Evolutionary conservation across 2,888 invertebrate species (phyloP), one percentile per base, ranked within the genome.

Genomic region (Nebria brevicollis): DNA sequence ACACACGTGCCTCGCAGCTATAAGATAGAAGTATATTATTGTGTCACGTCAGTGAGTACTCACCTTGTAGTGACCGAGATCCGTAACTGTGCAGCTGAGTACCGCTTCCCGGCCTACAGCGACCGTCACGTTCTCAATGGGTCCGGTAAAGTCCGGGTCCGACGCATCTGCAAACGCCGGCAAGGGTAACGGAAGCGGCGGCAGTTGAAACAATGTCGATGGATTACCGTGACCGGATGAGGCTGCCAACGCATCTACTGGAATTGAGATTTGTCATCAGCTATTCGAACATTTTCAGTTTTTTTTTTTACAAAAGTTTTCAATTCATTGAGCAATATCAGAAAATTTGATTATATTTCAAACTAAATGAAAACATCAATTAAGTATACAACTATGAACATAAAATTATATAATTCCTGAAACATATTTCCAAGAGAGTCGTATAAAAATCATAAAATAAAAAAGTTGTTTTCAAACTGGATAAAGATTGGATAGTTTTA

Each of bases 21-120:
- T 34, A 34, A 34, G 34, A 34, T 70, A 6, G 34, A 7, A 70
- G 25, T 34, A 34, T 7, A 70, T 26, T 34, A 70, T 70, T 70
- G 70, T 54, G 7, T 54, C 54, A 54, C 54, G 54, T 54, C 54
- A 54, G 11, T 54, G 54, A 13, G 54, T 54, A 85, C 88, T 88
- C 90, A 95, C 95, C 93, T 94, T 95, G 88, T 94, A 94, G 86
- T 93, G 93, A 72, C 94, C 94, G 81, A 95, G 90, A 85, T 94
- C 93, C 65, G 93, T 92, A 3, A 95, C 94, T 43, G 93, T 92
- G 86, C 95, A 95, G 80, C 93, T 93, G 7, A 95, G 91, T 5
- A 94, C 90, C 0, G 95, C 95, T 86, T 95, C 95, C 81, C 94
- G 91, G 64, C 95, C 95, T 41, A 94, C 91, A 6, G 94, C 92